phyloP scores from a whole-genome alignment of 2,888 invertebrate species.

The Osmoderma eremita region DNA sequence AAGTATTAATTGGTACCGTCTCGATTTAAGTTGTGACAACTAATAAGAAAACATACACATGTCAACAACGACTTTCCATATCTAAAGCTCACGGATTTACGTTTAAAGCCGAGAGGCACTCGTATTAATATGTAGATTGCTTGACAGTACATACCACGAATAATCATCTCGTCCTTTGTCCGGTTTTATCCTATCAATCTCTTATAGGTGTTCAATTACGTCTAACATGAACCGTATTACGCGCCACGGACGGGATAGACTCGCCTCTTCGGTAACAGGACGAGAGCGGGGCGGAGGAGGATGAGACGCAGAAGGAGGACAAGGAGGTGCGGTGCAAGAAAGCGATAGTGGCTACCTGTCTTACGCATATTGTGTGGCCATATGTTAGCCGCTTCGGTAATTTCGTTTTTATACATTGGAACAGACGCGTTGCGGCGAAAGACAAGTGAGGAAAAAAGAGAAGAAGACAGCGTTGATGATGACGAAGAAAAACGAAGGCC shows the following conservation, averaged over 20 bases:
- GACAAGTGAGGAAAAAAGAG: conserved; percentile 11
- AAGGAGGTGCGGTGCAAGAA: conserved; percentile 25
- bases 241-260: conserved; percentile 7
- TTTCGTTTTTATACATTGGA: conserved; percentile 40
- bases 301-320: conserved; percentile 3
- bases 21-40: no score
- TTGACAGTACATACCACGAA: conserved; percentile 4
- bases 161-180: not conserved
- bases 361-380: conserved; percentile 47
- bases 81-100: no score
- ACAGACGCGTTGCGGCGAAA: conserved; percentile 9
- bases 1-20: no score
- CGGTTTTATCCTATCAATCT: conserved; percentile 7
- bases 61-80: no score
- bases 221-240: conserved; percentile 35
- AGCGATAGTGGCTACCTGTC: conserved; percentile 43
- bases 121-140: conserved; percentile 9
- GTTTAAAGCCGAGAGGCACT: not conserved
- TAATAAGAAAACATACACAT: no score
- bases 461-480: conserved; percentile 13
- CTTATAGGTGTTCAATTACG: conserved; percentile 33
- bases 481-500: conserved; percentile 24
- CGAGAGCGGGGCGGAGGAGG: not conserved
- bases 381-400: conserved; percentile 45
- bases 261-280: no score